These are phyloP conservation scores for Mythimna vitellina DNA, from an alignment of 2,888 invertebrate genomes.

Conservation along the genomic window DNA sequence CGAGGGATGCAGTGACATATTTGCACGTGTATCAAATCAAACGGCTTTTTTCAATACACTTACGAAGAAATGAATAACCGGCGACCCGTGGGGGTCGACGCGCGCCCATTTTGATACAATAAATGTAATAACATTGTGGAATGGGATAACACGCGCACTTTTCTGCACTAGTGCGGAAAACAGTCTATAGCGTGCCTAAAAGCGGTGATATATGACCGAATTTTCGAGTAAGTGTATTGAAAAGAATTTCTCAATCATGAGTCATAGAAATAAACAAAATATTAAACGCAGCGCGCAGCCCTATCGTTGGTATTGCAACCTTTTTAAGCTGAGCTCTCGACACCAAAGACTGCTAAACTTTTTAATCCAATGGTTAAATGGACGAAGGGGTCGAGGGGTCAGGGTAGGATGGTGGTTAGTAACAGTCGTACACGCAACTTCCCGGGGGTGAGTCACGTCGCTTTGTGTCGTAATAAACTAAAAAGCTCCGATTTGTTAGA, in stretches of 20 bases:
- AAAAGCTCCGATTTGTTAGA: conserved; percentile 64
- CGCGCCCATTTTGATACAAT: no score
- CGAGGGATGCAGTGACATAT: no score
- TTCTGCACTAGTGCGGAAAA: no score
- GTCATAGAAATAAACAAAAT: conserved; percentile 64
- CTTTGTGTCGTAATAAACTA: conserved; percentile 62
- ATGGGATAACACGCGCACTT: no score
- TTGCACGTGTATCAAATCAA: no score
- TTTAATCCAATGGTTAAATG: conserved; percentile 68
- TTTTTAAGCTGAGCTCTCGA: conserved; percentile 64
- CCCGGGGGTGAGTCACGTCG: conserved; percentile 74
- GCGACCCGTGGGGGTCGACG: no score
- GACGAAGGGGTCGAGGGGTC: conserved; percentile 70
- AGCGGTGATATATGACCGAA: no score
- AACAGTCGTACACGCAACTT: conserved; percentile 79
- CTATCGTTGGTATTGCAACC: conserved; percentile 66
- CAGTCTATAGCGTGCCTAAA: no score
- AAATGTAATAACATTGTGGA: no score
- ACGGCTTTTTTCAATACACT: no score
- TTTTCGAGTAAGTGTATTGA: no score
- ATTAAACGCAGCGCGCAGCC: conserved; percentile 62
- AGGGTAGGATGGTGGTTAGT: conserved; percentile 67
- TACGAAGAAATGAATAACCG: no score
- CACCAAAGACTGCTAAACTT: conserved; percentile 58
- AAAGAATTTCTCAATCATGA: conserved; percentile 60